These are phyloP conservation scores for Sussaba pulchella DNA, from an alignment of 2,888 invertebrate species.

Conservation along the genomic window DNA sequence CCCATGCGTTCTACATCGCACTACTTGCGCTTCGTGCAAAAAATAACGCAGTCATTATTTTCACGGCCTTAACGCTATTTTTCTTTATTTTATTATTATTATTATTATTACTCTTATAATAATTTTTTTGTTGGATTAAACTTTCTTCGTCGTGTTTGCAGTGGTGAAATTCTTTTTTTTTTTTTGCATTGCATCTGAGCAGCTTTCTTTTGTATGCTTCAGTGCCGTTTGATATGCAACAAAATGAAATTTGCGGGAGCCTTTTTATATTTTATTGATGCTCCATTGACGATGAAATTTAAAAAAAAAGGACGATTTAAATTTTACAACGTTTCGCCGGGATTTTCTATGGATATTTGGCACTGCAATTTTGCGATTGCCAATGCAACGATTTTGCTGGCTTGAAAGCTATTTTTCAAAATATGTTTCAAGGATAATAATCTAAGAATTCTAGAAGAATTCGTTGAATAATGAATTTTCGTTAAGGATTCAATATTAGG, in stretches of 20 bases:
- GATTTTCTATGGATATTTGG: no score
- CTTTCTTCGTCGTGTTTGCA: constrained; percentile 1
- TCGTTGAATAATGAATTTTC: no score
- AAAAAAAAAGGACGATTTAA: no score
- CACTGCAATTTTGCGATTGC: no score
- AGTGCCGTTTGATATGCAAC: not conserved
- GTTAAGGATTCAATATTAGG: no score
- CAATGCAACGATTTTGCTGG: no score
- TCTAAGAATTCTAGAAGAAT: no score
- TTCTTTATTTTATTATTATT: no score
- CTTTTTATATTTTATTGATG: not conserved
- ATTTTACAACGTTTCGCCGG: no score
- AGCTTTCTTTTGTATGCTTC: not conserved
- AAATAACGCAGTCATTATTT: constrained; percentile 23
- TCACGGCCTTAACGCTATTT: constrained; percentile 12
- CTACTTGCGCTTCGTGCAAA: constrained; percentile 20
- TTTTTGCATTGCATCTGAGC: not conserved
- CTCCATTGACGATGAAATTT: not conserved
- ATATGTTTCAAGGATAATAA: no score
- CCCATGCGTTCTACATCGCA: constrained; percentile 17
- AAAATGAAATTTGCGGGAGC: not conserved
- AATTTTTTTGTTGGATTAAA: not conserved
- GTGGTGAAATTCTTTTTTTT: not conserved
- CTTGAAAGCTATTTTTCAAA: no score
- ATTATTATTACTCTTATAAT: no score